Conservation (phyloP, 2,113 vertebrate genomes). For the Eleginops maclovinus region DNA sequence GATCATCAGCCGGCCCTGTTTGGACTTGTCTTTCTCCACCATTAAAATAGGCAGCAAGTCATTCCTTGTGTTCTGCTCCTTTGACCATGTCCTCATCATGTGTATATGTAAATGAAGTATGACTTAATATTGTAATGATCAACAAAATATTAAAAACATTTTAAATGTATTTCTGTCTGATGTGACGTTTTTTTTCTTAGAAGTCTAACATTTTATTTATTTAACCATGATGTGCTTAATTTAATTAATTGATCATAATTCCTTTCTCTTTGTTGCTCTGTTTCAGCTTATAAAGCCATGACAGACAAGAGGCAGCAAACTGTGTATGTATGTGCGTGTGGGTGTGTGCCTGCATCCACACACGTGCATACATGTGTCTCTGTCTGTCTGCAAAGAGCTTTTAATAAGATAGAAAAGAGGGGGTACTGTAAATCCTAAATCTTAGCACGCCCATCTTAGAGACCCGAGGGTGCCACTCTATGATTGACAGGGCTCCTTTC, state of each 20-base stretch:
- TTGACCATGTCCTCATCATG: conserved; percentile 41
- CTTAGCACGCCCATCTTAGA: conserved; percentile 71
- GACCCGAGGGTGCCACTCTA: conserved; percentile 74
- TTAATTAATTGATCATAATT: conserved; percentile 5
- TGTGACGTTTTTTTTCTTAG: conserved; percentile 44
- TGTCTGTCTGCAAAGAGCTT: conserved; percentile 63
- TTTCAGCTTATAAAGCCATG: conserved; percentile 31
- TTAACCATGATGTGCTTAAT: neutral
- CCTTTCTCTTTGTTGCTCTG: neutral
- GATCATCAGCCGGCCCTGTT: conserved; percentile 46
- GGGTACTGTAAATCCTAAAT: conserved; percentile 80
- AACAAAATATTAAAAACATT: conserved; percentile 49
- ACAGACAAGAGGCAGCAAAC: conserved; percentile 39
- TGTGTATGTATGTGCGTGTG: conserved; percentile 25
- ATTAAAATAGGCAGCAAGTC: conserved; percentile 53
- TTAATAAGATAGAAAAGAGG: conserved; percentile 70
- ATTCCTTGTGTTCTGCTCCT: conserved; percentile 48
- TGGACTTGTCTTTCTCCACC: conserved; percentile 51
- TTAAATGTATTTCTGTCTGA: conserved; percentile 53
- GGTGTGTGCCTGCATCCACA: conserved; percentile 29
- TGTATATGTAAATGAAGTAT: conserved; percentile 38
- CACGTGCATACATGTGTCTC: conserved; percentile 57
- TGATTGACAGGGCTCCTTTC: conserved; percentile 82
- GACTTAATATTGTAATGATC: conserved; percentile 54
- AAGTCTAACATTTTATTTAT: neutral